Base-by-base conservation (phyloP, 2,888 invertebrate species). In the Limnephilus auricula region DNA sequence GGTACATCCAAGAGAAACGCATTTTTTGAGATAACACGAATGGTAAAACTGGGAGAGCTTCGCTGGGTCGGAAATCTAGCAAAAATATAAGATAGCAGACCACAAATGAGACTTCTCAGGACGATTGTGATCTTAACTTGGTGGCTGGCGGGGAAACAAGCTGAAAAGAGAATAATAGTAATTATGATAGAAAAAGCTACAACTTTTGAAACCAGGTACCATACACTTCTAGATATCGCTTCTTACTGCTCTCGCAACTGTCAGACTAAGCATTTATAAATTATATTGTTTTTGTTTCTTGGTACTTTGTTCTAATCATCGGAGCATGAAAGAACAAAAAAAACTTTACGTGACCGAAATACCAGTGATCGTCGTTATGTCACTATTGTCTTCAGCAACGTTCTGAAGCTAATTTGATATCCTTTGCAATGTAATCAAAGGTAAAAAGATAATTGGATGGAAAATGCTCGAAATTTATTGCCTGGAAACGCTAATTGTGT, bases 401-500 rank as follows among this genome's bases (percentile, higher is more conserved):
- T 37, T n/a, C 34, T 37, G 37, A n/a, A 15, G 25, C 37, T 84
- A 84, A 25, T n/a, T 84, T 37, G 37, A n/a, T 84, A 37, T 84
- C 84, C 84, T 84, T 30, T 30, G 50, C 86, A 30, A 50, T 31
- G 86, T 50, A 50, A 86, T 86, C 50, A 86, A 50, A 15, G 32
- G 45, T 32, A 86, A 32, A 50, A 86, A 86, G 30, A 86, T 50
- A 86, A 86, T 86, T 86, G 86, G 45, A 45, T 31, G 40, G 12
- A 45, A 86, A 86, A 86, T 2, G 32, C 50, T 37, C 50, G 50
- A 86, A 86, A 86, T 50, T 25, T 86, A 50, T 86, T 10, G 86
- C 32, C 15, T 86, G 4, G 50, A 86, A 50, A 50, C 86, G 50
- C 50, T 86, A 86, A 86, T 86, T 50, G 86, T 30, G 50, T 86